These are phyloP conservation scores for Dicaeum eximium DNA, from an alignment of 2,113 vertebrate genomes.

Conservation along the genomic window DNA sequence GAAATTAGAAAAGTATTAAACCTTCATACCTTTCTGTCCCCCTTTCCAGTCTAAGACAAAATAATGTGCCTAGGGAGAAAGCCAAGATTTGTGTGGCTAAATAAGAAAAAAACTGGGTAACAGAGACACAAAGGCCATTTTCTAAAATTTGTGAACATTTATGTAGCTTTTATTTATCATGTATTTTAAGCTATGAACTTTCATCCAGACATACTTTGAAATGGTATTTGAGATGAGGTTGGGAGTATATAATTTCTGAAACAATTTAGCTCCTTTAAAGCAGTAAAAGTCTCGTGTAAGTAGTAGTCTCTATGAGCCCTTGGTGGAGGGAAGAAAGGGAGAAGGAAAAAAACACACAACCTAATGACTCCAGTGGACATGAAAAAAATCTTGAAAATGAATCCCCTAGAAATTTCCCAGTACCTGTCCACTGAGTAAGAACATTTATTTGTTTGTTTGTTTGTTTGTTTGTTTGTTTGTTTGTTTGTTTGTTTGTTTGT, in stretches of 20 bases:
- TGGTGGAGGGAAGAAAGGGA: background rate
- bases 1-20: background rate
- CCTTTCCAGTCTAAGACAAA: background rate
- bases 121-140: background rate
- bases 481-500: slow-evolving; percentile 61
- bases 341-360: background rate
- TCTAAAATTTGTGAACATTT: slow-evolving; percentile 9
- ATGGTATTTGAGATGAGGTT: slow-evolving; percentile 12
- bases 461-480: slow-evolving; percentile 61
- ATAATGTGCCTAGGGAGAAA: background rate
- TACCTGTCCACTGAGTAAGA: background rate
- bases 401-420: slow-evolving; percentile 29
- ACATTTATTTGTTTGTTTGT: slow-evolving; percentile 55
- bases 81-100: background rate
- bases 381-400: slow-evolving; percentile 41
- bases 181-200: slow-evolving; percentile 22
- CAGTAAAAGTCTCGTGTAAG: background rate
- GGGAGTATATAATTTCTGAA: slow-evolving; percentile 16
- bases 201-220: background rate
- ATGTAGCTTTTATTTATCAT: background rate
- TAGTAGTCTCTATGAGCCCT: background rate
- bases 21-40: background rate
- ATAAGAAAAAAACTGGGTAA: background rate
- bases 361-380: background rate
- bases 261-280: background rate